A percentile compares a stretch with the other conserved stretches of the same genome.
phyloP scores from a whole-genome alignment of 2,888 invertebrate genomes.

The Dynastes tityus region DNA sequence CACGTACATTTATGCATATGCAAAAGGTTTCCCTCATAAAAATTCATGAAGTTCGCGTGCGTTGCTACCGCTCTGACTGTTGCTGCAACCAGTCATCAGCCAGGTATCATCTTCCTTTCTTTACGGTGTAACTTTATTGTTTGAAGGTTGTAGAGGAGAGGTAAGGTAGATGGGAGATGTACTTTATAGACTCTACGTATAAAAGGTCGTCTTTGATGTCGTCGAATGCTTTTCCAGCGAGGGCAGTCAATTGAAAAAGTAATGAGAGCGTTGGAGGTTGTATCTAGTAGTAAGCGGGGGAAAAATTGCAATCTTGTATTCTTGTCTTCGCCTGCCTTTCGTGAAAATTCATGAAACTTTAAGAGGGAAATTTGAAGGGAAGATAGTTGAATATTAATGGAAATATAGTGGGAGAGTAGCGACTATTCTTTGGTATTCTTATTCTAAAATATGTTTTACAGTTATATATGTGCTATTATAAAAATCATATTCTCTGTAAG shows the following conservation, averaged over 20 bases:
- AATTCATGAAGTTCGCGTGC: constrained; percentile 33
- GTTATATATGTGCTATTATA: no score
- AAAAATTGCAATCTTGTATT: background rate
- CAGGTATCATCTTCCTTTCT: background rate
- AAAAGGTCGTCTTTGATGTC: constrained; percentile 27
- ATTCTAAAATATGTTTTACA: no score
- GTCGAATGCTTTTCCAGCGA: background rate
- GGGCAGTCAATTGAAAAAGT: constrained; percentile 22
- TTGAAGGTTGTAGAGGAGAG: background rate
- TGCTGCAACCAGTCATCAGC: background rate
- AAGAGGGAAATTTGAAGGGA: no score
- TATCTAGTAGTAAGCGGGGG: background rate
- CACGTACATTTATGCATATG: no score
- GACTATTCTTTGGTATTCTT: no score
- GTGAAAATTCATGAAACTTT: no score
- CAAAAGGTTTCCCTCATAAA: constrained; percentile 17
- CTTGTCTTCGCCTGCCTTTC: background rate
- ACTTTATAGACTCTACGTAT: background rate
- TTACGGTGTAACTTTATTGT: background rate
- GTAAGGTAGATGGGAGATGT: background rate
- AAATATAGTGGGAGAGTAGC: no score
- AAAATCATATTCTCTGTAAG: no score
- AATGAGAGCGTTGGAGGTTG: background rate
- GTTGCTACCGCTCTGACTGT: background rate
- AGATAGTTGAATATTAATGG: no score